Base-by-base conservation (phyloP, 2,113 vertebrate species). In the Cyanoliseus patagonus region DNA sequence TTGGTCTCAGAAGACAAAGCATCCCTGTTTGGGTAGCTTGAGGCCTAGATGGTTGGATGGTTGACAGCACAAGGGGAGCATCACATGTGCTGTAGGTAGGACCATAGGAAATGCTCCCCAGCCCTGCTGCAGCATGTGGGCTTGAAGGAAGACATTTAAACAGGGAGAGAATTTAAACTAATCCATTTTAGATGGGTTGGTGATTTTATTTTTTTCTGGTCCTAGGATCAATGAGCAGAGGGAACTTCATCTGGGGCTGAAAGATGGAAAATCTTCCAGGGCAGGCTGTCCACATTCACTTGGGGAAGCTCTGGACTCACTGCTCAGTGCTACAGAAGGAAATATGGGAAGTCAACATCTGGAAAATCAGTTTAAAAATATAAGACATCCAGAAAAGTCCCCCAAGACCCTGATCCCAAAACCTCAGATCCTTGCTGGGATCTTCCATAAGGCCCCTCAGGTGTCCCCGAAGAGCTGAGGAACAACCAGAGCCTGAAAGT, bases 181-280 rank as follows among this genome's bases (percentile, higher is more conserved):
- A 79, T 5, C 10, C 5, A 35, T 69, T 15, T 18, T 12, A 3
- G 1, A 1, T 31, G 6, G 3, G 1, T 9, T 62, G 18, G 17
- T 33, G 18, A 7, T 0, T 11, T 39, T 18, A 2, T 0, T 13
- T 39, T 59, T 42, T 30, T 4, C 11, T n/a, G 6, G 3, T 10
- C 11, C 27, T 30, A 19, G 83, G 10, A 49, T 49, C 31, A 74
- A 49, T 49, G 15, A 77, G 30, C 13, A 70, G 80, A 49, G 22
- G 39, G 30, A 88, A 27, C 6, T n/a, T 66, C 25, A 13, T 44
- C 6, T 2, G 11, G 8, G n/a, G 23, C 25, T 76, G 46, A 75
- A 51, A 13, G 15, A 63, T 3, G 15, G 44, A 35, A 68, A 79
- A 35, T 59, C 13, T 78, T 62, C 41, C 51, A 44, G 55, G 28